Evolutionary conservation across 2,797 vertebrate species (phyloP), one percentile per base, ranked within the genome.

Genomic region (Parauchenoglanis ngamensis): DNA sequence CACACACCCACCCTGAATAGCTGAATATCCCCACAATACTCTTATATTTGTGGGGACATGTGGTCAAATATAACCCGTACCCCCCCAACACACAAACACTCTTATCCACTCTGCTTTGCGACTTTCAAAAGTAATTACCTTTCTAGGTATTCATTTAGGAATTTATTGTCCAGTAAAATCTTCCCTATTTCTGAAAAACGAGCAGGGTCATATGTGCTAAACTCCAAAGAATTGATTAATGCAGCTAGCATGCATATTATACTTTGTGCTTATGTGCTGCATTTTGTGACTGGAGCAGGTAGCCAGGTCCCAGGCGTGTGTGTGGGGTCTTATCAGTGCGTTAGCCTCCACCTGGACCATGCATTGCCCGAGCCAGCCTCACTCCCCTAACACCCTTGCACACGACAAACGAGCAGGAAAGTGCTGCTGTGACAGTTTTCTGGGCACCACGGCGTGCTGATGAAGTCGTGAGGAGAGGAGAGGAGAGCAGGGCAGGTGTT

Each of bases 351-450:
- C 92, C 92, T 61, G 85, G 86, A 49, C 57, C 75, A 82, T 86
- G 87, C 92, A 90, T 91, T 85, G 86, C 90, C 78, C 84, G 91
- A 92, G 93, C 91, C 92, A 92, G 90, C 92, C 92, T 92, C 88
- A 86, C 88, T 91, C 91, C 92, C 91, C 90, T 94, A 94, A 96
- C 94, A 94, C 93, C 90, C 93, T 93, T 94, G 93, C 93, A 94
- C 93, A 89, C 95, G 94, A 95, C 95, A 96, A 96, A 96, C 89
- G 94, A 96, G 91, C 92, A 89, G 91, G 94, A 96, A 96, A 96
- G 93, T 96, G 96, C 96, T 96, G 96, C 94, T 95, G 95, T 95
- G 94, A 96, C 95, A 95, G 91, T 95, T 96, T 96, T 94, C 86
- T 87, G 91, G 92, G 91, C 89, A 63, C 91, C 90, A 28, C 93